phyloP scores from a whole-genome alignment of 1,140 invertebrate genomes.

The Ceratoteleas bidentatus region DNA sequence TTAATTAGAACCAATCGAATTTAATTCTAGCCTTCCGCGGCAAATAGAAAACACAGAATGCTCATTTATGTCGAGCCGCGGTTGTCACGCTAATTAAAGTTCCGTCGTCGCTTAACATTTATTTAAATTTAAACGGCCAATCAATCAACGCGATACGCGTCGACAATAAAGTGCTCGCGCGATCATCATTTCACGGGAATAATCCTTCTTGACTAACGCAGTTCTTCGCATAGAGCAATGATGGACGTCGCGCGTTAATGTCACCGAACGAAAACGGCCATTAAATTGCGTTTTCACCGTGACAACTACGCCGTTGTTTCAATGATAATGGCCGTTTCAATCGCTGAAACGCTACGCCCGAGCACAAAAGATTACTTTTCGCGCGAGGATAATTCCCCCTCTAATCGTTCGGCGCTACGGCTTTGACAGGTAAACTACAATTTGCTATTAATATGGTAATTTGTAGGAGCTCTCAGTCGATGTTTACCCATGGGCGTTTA shows the following conservation, averaged over 20 bases:
- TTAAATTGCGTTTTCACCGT: constrained; percentile 11
- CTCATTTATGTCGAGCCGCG: background rate
- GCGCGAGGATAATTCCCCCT: constrained; percentile 13
- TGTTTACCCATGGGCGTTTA: constrained; percentile 28
- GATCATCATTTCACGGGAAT: constrained; percentile 13
- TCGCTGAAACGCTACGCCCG: background rate
- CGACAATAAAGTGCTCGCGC: constrained; percentile 8
- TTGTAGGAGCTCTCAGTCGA: constrained; percentile 28
- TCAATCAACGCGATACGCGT: constrained; percentile 10
- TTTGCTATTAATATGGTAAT: constrained; percentile 49
- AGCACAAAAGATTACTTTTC: constrained; percentile 25
- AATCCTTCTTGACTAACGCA: constrained; percentile 14
- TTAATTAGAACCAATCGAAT: too few relatives aligned
- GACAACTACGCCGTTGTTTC: constrained; percentile 9
- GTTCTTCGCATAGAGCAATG: constrained; percentile 4
- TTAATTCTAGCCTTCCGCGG: too few relatives aligned
- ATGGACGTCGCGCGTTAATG: constrained; percentile 6
- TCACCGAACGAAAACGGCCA: constrained; percentile 4
- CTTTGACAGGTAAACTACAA: constrained; percentile 33
- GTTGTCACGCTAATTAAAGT: constrained; percentile 6
- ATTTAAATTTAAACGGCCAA: constrained; percentile 18
- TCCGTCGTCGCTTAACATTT: background rate
- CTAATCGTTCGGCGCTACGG: constrained; percentile 11
- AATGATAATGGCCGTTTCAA: constrained; percentile 1
- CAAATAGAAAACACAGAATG: too few relatives aligned